These are phyloP conservation scores for Notarius quadriscutis DNA, from an alignment of 2,113 vertebrate genomes.

Conservation along the genomic window DNA sequence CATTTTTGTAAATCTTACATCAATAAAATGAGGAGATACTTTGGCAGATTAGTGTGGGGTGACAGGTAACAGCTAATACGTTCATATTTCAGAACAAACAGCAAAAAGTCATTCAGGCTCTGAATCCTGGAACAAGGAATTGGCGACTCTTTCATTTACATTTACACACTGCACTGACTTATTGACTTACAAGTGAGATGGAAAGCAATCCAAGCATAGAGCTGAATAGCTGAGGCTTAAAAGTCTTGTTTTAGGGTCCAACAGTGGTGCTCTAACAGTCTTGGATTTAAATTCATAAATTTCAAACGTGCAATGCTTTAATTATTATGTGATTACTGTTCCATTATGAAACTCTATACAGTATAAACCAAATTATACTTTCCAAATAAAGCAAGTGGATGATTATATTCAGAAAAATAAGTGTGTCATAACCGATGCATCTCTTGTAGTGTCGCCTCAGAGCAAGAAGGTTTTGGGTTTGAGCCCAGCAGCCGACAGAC, in stretches of 20 bases:
- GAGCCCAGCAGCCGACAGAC: too few relatives aligned
- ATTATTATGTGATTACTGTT: background rate
- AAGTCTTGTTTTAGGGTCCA: background rate
- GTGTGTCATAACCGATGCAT: too few relatives aligned
- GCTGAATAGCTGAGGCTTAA: background rate
- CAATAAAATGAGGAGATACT: constrained; percentile 35
- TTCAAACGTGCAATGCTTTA: background rate
- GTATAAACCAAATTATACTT: background rate
- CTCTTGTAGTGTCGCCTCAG: too few relatives aligned
- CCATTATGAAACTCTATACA: background rate
- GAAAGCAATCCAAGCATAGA: constrained; percentile 1
- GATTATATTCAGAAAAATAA: too few relatives aligned
- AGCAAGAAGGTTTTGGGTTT: too few relatives aligned
- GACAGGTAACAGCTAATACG: constrained; percentile 28
- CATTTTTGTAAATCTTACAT: constrained; percentile 44
- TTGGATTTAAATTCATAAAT: too few relatives aligned
- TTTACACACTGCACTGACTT: constrained; percentile 4
- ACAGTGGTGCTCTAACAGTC: background rate
- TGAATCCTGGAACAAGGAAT: background rate
- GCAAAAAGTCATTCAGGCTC: background rate
- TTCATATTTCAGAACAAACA: constrained; percentile 2
- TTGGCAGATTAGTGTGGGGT: constrained; percentile 45
- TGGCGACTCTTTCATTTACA: background rate
- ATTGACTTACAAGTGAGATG: background rate
- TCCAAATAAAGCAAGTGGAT: background rate